Evolutionary conservation across 2,888 invertebrate species (phyloP), one percentile per base, ranked within the genome.

Genomic region (Theristus sp.): DNA sequence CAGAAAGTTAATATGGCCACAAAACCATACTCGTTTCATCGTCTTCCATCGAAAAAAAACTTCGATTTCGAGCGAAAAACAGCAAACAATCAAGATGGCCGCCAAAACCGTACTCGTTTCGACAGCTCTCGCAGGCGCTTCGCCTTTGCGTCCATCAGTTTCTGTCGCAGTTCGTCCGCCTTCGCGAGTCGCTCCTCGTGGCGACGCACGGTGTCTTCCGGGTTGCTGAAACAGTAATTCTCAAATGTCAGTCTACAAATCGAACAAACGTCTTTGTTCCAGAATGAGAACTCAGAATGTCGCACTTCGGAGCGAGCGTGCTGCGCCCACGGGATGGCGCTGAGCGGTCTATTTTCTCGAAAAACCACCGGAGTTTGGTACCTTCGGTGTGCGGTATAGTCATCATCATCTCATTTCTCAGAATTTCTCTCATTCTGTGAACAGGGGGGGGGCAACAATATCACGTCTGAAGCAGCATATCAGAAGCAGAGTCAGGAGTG

Each of bases 141-240:
- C 0, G 89, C 84, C 67, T 89, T 85, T 68, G 89, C 87, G 60
- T 85, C 85, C 68, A 87, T 82, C 38, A 91, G 77, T 67, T 84
- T 82, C 67, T 84, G 83, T 1, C 96, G 79, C 67, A 90, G 85
- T 63, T 86, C 83, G 68, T 90, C 87, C 0, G 96, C 96, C 62
- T 87, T 82, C 0, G 86, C 87, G 72, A 93, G 90, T 71, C 90
- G 90, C 0, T 86, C 86, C 75, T 91, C 89, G 67, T 89, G 86
- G 62, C 81, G 79, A 63, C 81, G 77, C 26, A 89, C 75, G 0
- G 89, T 87, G 67, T 80, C 79, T 20, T 72, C 76, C 52, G 74
- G 72, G 20, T 76, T 75, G 59, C 76, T 77, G 60, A 27, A 60
- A 58, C 58, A 57, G 6, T 38, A n/a, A n/a, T n/a, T n/a, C n/a